Evolutionary conservation across 2,113 vertebrate species (phyloP).

Genomic region (Parotia lawesii): DNA sequence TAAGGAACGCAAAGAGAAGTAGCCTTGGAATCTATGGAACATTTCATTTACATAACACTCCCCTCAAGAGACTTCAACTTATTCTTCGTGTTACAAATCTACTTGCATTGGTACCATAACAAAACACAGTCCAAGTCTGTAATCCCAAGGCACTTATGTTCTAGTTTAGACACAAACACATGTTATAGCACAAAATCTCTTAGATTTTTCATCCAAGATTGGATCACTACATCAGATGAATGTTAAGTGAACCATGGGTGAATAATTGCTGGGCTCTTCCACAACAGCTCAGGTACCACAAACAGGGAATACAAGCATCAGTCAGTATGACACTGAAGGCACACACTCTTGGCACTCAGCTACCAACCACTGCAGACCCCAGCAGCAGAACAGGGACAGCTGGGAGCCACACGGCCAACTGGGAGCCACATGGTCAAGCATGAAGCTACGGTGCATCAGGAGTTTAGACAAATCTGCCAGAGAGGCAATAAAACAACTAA

Average conservation of each 20-base stretch:
- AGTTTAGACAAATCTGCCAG: background rate
- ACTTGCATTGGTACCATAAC: background rate
- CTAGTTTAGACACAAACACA: background rate
- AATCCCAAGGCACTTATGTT: background rate
- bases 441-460: background rate
- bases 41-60: background rate
- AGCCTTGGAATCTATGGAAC: background rate
- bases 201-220: background rate
- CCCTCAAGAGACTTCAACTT: background rate
- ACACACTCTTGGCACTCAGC: background rate
- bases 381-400: accelerated
- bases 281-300: background rate
- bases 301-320: background rate
- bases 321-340: background rate
- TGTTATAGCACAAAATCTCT: background rate
- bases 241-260: background rate
- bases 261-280: background rate
- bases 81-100: accelerated
- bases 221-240: background rate
- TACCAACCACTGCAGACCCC: background rate
- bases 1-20: background rate
- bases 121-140: background rate
- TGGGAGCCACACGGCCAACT: accelerated
- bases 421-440: accelerated
- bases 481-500: background rate